Conservation (phyloP, 2,888 invertebrate genomes). For the Limnephilus lunatus region DNA sequence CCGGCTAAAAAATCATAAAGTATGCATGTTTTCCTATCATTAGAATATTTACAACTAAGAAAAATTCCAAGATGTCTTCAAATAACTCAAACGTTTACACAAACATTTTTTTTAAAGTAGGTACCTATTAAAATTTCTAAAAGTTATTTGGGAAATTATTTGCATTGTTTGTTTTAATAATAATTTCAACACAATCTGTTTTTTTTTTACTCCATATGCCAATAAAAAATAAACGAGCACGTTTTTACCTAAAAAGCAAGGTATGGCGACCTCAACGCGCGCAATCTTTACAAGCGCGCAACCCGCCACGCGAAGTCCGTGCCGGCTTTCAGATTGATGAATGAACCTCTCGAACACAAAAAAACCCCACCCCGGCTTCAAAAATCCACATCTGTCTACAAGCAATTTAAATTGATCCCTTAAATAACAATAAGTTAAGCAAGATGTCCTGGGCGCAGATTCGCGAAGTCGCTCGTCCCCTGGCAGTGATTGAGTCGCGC, state of each 20-base stretch:
- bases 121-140: no score
- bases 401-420: slow-evolving; percentile 34
- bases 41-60: no score
- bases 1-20: neutral
- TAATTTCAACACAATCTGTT: no score
- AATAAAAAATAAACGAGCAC: neutral
- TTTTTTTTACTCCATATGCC: neutral
- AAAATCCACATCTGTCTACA: slow-evolving; percentile 36
- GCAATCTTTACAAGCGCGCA: slow-evolving; percentile 46
- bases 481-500: slow-evolving; percentile 17
- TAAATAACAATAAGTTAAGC: slow-evolving; percentile 33
- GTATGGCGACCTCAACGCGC: slow-evolving; percentile 58
- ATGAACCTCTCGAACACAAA: slow-evolving; percentile 53
- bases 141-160: no score
- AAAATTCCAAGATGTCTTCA: neutral
- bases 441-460: slow-evolving; percentile 11
- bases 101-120: no score
- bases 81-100: neutral
- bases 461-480: neutral
- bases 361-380: slow-evolving; percentile 24
- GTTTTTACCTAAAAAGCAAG: neutral
- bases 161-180: no score
- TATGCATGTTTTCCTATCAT: no score
- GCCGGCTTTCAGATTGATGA: slow-evolving; percentile 53
- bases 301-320: slow-evolving; percentile 47